Base-by-base conservation (phyloP, 2,113 vertebrate genomes). In the Lasiurus cinereus region DNA sequence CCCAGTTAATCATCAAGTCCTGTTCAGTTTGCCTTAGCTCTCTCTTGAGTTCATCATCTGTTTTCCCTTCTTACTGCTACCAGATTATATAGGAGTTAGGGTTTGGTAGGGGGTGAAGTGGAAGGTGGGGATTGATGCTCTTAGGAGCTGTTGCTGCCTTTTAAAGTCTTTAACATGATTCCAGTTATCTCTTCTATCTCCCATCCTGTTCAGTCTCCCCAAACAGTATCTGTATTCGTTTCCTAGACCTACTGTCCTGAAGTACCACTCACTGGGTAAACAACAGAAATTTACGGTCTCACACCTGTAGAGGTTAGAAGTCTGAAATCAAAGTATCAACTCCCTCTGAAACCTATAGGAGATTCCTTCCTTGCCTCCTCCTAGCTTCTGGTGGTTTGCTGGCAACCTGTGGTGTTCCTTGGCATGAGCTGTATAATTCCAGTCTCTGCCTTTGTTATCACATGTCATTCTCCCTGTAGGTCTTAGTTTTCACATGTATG, bases 401-500 rank as follows among this genome's bases (percentile, higher is more conserved):
- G 77, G 54, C 83, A 78, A 1, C n/a, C 48, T 72, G 69, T 77
- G 24, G 31, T 66, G 50, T 66, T 93, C 18, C 78, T 59, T 67
- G 21, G n/a, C 78, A 94, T 80, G 29, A 79, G 48, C 69, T 83
- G 13, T 52, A 29, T 73, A 50, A 78, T 50, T 91, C 33, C 21
- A 74, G 0, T 82, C 66, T 88, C 56, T 93, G 15, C 54, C 33
- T 96, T 92, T 72, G n/a, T 78, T 21, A 46, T 62, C 74, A 67
- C 48, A 8, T 83, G 79, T 70, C 84, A 39, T 83, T 86, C 64
- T 96, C 56, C 83, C 50, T 83, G 48, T 24, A 33, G n/a, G 36
- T 39, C 39, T 94, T 85, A 90, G 43, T 95, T 73, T 88, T 94
- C 48, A 73, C 16, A 21, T 69, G 72, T 43, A 70, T 95, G 62